Conservation (phyloP, 2,797 vertebrate genomes). For the Sciaenops ocellatus region DNA sequence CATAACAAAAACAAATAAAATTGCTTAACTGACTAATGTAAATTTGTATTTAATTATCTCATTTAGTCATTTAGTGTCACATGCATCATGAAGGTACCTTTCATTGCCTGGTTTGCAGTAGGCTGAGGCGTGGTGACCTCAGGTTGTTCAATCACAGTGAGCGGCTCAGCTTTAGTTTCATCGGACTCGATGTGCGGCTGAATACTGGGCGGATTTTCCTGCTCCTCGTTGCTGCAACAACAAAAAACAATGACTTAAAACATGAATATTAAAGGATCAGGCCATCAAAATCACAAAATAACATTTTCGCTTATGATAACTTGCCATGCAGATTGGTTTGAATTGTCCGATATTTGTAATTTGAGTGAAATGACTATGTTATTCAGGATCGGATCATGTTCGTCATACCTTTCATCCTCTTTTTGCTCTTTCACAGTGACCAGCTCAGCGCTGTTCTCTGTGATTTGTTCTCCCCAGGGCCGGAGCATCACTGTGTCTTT, state of each 20-base stretch:
- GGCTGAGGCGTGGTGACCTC: slow-evolving; percentile 83
- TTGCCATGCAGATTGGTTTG: background rate
- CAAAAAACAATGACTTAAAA: slow-evolving; percentile 20
- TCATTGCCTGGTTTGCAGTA: slow-evolving; percentile 86
- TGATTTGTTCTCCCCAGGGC: slow-evolving; percentile 80
- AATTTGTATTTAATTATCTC: background rate
- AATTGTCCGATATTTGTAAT: background rate
- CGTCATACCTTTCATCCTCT: slow-evolving; percentile 76
- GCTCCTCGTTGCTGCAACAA: slow-evolving; percentile 67
- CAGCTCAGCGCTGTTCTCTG: slow-evolving; percentile 56
- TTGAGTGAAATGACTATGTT: background rate
- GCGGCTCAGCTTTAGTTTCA: slow-evolving; percentile 69
- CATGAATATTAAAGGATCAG: background rate
- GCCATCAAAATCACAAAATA: slow-evolving; percentile 8
- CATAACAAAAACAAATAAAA: background rate
- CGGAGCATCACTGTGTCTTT: slow-evolving; percentile 80
- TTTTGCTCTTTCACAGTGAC: slow-evolving; percentile 57
- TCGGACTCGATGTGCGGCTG: slow-evolving; percentile 49
- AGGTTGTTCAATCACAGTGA: slow-evolving; percentile 82
- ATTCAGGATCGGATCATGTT: background rate
- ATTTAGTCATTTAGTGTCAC: background rate
- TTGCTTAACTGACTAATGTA: background rate
- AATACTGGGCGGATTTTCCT: slow-evolving; percentile 34
- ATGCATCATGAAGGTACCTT: slow-evolving; percentile 75
- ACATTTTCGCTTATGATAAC: background rate